Evolutionary conservation across 1,140 invertebrate species (phyloP).

Genomic region (Zelostemma sp.): DNA sequence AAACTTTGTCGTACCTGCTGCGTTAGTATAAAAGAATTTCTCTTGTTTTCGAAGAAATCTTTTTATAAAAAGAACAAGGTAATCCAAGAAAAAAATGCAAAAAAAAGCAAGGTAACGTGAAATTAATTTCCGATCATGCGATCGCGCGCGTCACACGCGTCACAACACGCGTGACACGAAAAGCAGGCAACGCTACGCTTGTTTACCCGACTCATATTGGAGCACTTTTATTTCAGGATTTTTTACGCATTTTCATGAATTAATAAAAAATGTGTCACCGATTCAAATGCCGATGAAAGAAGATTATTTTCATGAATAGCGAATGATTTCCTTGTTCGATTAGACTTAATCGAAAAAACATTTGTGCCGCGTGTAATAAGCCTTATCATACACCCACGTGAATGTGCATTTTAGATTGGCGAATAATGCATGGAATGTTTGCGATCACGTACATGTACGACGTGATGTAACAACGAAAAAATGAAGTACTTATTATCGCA

Average conservation of each 20-base stretch:
- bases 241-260: too few relatives aligned
- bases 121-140: slow-evolving; percentile 38
- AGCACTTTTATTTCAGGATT: too few relatives aligned
- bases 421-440: neutral
- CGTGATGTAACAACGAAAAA: too few relatives aligned
- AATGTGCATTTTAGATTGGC: slow-evolving; percentile 2
- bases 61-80: too few relatives aligned
- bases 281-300: too few relatives aligned
- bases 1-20: too few relatives aligned
- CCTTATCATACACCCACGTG: slow-evolving; percentile 8
- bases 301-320: too few relatives aligned
- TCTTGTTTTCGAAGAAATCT: too few relatives aligned
- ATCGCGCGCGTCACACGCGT: slow-evolving; percentile 6
- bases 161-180: slow-evolving; percentile 20
- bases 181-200: slow-evolving; percentile 16
- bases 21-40: too few relatives aligned
- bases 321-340: slow-evolving; percentile 11
- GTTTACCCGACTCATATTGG: slow-evolving; percentile 22
- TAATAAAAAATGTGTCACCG: too few relatives aligned
- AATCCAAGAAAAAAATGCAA: slow-evolving; percentile 12
- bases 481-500: too few relatives aligned
- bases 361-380: slow-evolving; percentile 16
- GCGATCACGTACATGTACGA: too few relatives aligned
- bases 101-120: slow-evolving; percentile 23
- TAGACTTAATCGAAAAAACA: slow-evolving; percentile 18